phyloP scores from a whole-genome alignment of 2,113 vertebrate genomes.

The Melanerpes aurifrons region DNA sequence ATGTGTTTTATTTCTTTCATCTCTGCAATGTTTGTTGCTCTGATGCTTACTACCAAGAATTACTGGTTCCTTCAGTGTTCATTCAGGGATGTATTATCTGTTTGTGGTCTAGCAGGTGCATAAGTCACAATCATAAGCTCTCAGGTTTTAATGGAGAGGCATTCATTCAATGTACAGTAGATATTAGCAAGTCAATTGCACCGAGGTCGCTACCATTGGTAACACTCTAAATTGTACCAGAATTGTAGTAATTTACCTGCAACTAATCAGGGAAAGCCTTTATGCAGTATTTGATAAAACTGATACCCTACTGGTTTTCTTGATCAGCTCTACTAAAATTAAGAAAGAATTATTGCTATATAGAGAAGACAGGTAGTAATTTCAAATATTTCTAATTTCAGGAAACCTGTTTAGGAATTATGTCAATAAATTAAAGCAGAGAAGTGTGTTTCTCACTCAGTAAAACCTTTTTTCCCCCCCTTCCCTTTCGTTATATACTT shows the following conservation, averaged over 20 bases:
- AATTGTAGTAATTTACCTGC: neutral
- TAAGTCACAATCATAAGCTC: neutral
- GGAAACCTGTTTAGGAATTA: neutral
- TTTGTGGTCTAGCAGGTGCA: neutral
- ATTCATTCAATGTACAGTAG: neutral
- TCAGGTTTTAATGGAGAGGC: neutral
- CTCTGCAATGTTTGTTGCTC: neutral
- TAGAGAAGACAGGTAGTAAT: neutral
- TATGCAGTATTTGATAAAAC: neutral
- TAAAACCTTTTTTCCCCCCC: neutral
- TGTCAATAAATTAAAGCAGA: neutral
- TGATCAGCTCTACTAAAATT: neutral
- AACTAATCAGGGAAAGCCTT: neutral
- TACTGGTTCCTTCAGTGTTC: neutral
- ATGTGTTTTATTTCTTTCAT: neutral
- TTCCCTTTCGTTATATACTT: neutral
- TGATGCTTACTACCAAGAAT: neutral
- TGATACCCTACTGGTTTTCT: neutral
- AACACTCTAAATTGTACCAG: neutral
- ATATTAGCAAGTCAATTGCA: neutral
- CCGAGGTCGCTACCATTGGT: neutral
- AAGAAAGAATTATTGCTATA: neutral
- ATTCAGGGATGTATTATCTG: neutral
- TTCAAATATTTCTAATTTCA: conserved; percentile 8
- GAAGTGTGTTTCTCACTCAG: conserved; percentile 16